A percentile compares a stretch with the other conserved stretches of the same genome.
These are phyloP conservation scores for Brachionus asplanchnoidis DNA, from an alignment of 1,140 invertebrate genomes.

Conservation along the genomic window DNA sequence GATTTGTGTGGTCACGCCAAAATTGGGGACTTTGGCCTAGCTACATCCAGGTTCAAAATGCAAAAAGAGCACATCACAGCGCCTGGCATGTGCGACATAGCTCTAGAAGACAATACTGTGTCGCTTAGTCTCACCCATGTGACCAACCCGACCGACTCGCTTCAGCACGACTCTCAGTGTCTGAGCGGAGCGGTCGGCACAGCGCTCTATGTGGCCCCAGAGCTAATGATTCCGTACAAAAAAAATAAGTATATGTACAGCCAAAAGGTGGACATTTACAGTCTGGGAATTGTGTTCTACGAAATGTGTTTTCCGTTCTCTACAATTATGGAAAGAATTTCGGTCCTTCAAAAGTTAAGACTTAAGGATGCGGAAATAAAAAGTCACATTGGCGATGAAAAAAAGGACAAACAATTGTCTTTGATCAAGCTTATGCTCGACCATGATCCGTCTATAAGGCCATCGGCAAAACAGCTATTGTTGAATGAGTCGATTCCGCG, in stretches of 20 bases:
- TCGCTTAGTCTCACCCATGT: not conserved
- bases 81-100: not conserved
- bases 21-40: slow-evolving; percentile 40
- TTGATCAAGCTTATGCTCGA: slow-evolving; percentile 13
- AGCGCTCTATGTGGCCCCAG: slow-evolving; percentile 38
- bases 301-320: slow-evolving; percentile 80
- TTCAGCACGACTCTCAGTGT: not conserved
- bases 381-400: not conserved
- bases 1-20: slow-evolving; percentile 10
- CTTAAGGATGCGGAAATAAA: not conserved
- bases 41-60: not conserved
- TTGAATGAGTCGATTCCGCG: slow-evolving; percentile 10
- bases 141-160: not conserved
- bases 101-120: not conserved
- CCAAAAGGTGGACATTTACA: slow-evolving; percentile 93
- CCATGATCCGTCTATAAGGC: slow-evolving; percentile 12
- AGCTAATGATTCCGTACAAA: not conserved
- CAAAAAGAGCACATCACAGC: slow-evolving; percentile 11
- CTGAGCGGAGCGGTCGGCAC: slow-evolving; percentile 40
- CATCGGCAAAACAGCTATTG: slow-evolving; percentile 1
- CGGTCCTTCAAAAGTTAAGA: slow-evolving; percentile 46
- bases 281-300: slow-evolving; percentile 84
- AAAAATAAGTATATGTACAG: not conserved
- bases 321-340: slow-evolving; percentile 80
- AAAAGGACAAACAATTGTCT: not conserved